phyloP scores from a whole-genome alignment of 2,888 invertebrate genomes.

The Mesorhabditis spiculigera region DNA sequence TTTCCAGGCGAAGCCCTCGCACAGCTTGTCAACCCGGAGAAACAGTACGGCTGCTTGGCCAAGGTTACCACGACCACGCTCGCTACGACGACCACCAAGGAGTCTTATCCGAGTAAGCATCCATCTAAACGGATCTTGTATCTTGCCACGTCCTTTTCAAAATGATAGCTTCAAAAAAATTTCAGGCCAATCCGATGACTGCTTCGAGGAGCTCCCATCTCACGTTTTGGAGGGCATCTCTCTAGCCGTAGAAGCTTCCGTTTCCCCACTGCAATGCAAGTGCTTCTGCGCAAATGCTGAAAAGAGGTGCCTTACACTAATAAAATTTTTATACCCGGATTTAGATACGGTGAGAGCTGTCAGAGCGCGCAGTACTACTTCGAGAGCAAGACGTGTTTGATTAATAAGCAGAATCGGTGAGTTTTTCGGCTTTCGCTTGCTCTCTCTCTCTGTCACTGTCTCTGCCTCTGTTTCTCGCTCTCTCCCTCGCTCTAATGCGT shows the following conservation, averaged over 20 bases:
- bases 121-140: too few species aligned
- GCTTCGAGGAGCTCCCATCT: conserved; percentile 51
- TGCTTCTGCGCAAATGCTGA: conserved; percentile 27
- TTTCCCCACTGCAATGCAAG: conserved; percentile 23
- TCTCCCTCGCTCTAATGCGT: background rate
- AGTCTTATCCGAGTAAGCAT: background rate
- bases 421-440: background rate
- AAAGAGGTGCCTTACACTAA: conserved; percentile 14
- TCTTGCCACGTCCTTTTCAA: too few species aligned
- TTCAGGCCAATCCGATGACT: conserved; percentile 39
- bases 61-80: background rate
- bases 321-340: background rate
- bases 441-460: too few species aligned
- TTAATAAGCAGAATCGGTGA: conserved; percentile 55
- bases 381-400: conserved; percentile 52
- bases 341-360: conserved; percentile 49
- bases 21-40: conserved; percentile 6
- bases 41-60: conserved; percentile 8
- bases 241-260: conserved; percentile 48
- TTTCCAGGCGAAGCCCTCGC: conserved; percentile 12
- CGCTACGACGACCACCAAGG: background rate
- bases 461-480: background rate
- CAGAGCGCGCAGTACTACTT: conserved; percentile 54
- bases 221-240: conserved; percentile 55
- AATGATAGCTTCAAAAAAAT: background rate